Conservation (phyloP, 2,888 invertebrate genomes). For the Noctuana brunneofusca region DNA sequence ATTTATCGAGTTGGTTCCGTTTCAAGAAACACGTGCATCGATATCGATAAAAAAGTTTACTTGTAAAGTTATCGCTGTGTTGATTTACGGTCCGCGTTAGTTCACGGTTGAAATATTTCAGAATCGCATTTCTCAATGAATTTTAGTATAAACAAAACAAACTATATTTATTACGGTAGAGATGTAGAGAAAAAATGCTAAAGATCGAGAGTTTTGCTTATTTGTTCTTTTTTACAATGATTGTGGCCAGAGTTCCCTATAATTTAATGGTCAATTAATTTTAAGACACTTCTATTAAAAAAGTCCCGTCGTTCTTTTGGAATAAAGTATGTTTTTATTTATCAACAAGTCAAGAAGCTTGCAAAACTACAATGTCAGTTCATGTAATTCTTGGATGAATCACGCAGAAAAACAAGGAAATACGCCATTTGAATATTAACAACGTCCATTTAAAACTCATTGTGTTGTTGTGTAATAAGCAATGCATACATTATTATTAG, state of each 20-base stretch:
- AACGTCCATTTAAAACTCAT: slow-evolving; percentile 36
- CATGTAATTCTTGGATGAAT: slow-evolving; percentile 50
- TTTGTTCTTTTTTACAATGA: not conserved
- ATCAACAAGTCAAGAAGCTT: slow-evolving; percentile 14
- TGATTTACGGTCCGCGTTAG: not conserved
- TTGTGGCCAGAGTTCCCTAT: not conserved
- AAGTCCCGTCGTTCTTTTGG: too few species aligned
- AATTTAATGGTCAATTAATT: too few species aligned
- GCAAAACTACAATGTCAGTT: slow-evolving; percentile 18
- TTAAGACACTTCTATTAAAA: too few species aligned
- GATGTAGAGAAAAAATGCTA: not conserved
- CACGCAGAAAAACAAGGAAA: slow-evolving; percentile 61
- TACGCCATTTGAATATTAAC: slow-evolving; percentile 59
- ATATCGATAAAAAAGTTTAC: slow-evolving; percentile 39
- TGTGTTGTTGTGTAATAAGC: slow-evolving; percentile 26
- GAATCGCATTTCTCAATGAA: not conserved
- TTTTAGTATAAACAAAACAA: not conserved
- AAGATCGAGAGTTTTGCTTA: not conserved
- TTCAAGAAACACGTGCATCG: slow-evolving; percentile 2
- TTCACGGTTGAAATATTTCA: slow-evolving; percentile 8
- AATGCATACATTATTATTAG: not conserved
- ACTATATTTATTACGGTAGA: not conserved
- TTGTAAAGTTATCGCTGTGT: not conserved
- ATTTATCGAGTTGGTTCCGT: slow-evolving; percentile 52
- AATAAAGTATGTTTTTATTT: too few species aligned